These are phyloP conservation scores for Tilapia sparmanii DNA, from an alignment of 2,113 vertebrate genomes.

Conservation along the genomic window DNA sequence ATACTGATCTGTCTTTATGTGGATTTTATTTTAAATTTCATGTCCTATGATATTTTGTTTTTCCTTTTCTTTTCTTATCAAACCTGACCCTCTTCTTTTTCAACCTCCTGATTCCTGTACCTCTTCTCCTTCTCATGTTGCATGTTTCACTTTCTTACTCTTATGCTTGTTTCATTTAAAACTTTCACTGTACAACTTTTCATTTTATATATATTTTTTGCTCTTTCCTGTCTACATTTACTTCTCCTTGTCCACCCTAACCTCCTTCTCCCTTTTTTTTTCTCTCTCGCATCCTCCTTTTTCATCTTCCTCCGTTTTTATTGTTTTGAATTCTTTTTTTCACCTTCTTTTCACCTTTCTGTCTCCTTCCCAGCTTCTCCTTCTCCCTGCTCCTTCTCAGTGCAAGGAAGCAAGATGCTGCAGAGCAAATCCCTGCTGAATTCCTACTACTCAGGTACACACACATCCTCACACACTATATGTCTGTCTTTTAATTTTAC, in stretches of 20 bases:
- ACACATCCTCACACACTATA: not conserved
- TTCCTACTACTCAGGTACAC: conserved; percentile 80
- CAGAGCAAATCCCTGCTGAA: conserved; percentile 84
- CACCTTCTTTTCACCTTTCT: conserved; percentile 43
- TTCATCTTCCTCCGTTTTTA: not conserved
- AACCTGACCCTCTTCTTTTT: not conserved
- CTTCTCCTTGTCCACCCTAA: not conserved
- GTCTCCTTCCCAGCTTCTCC: conserved; percentile 70
- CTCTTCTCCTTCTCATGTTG: not conserved
- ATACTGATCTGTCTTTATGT: conserved; percentile 2
- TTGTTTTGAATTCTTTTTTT: not conserved
- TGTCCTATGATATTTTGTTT: not conserved
- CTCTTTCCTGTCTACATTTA: not conserved
- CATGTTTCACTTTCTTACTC: not conserved
- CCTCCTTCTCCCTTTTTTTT: not conserved
- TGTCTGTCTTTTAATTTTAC: not conserved
- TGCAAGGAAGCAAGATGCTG: conserved; percentile 85
- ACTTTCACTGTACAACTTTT: not conserved
- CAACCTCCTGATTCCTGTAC: not conserved
- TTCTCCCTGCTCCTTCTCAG: conserved; percentile 84
- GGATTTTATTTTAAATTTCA: not conserved
- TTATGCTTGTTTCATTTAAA: not conserved
- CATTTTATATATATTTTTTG: not conserved
- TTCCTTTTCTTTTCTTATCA: not conserved
- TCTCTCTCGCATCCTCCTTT: not conserved